Percentiles rank a stretch among this genome's conserved stretches.
Evolutionary conservation across 2,797 vertebrate genomes (phyloP).

Genomic region (Ficedula albicollis): DNA sequence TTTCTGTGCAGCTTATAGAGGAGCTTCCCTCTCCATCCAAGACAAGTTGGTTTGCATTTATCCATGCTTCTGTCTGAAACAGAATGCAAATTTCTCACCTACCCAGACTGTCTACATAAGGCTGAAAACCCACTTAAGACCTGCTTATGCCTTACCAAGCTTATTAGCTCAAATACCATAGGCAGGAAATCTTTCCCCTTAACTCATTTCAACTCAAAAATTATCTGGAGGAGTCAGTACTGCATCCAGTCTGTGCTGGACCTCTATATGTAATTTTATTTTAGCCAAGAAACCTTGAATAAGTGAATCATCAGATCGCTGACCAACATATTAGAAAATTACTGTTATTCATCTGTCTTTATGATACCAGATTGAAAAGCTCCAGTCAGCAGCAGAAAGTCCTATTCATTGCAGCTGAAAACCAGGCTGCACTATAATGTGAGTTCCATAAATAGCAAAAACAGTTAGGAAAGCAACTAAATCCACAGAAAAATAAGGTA

Average conservation of each 20-base stretch:
- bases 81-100: conserved; percentile 22
- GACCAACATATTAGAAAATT: not conserved
- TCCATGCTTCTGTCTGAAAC: not conserved
- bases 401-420: conserved; percentile 48
- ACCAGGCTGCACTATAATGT: conserved; percentile 15
- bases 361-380: conserved; percentile 38
- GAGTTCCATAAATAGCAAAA: conserved; percentile 62
- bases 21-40: not conserved
- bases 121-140: conserved; percentile 9
- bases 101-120: conserved; percentile 6
- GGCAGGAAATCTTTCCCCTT: not conserved
- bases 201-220: not conserved
- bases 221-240: not conserved
- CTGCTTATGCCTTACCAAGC: not conserved
- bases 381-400: conserved; percentile 44
- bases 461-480: conserved; percentile 63
- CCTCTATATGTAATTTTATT: not conserved
- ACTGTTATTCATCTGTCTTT: conserved; percentile 13
- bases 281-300: not conserved
- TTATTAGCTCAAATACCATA: not conserved
- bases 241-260: not conserved
- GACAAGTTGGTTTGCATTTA: not conserved
- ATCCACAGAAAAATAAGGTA: conserved; percentile 66
- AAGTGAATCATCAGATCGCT: not conserved
- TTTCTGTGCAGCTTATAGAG: not conserved